phyloP scores from a whole-genome alignment of 1,140 invertebrate genomes.

The Euwallacea fornicatus region DNA sequence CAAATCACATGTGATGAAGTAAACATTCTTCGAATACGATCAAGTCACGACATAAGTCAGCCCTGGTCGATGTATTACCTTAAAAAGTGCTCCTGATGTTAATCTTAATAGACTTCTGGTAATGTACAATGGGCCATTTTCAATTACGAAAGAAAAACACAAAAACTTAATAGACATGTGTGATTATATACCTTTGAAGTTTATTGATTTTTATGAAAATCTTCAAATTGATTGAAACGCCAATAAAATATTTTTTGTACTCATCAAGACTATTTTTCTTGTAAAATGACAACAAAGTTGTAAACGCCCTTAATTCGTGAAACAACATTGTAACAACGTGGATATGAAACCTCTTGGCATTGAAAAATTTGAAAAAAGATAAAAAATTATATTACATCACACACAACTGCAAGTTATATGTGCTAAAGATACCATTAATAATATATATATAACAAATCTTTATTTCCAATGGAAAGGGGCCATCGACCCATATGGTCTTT shows the following conservation, averaged over 20 bases:
- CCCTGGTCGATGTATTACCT: constrained; percentile 9
- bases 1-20: neutral
- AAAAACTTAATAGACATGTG: constrained; percentile 5
- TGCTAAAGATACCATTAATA: neutral
- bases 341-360: neutral
- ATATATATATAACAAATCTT: too few relatives aligned
- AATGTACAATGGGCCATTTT: neutral
- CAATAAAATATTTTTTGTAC: neutral
- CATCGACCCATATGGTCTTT: too few relatives aligned
- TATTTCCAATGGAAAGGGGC: too few relatives aligned
- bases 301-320: neutral
- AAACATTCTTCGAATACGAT: neutral
- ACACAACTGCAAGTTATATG: neutral
- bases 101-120: neutral
- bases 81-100: neutral
- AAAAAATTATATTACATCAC: neutral
- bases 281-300: constrained; percentile 10
- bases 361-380: neutral
- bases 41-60: neutral
- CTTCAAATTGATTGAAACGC: neutral
- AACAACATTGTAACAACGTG: constrained; percentile 12
- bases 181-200: constrained; percentile 4
- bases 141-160: neutral
- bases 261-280: neutral
- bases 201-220: constrained; percentile 4